Evolutionary conservation across 2,113 vertebrate species (phyloP).

Genomic region (Tupaia chinensis): DNA sequence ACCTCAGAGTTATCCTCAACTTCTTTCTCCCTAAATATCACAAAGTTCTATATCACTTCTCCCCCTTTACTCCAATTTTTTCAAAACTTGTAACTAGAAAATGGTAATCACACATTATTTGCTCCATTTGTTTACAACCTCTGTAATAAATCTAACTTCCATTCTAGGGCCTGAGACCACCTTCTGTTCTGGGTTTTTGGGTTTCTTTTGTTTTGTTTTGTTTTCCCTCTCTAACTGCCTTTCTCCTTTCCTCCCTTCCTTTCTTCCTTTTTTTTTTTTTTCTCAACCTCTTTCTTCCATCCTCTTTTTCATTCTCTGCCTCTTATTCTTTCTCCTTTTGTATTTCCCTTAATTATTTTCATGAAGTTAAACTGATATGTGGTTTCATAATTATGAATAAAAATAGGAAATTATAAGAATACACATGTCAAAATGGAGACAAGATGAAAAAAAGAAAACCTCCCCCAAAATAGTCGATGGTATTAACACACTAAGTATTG

Average conservation of each 20-base stretch:
- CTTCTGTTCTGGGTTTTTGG: no score
- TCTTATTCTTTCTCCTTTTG: neutral
- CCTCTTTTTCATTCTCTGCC: neutral
- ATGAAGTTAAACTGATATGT: neutral
- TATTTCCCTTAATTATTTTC: neutral
- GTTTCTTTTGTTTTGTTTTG: neutral
- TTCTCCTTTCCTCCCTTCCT: neutral
- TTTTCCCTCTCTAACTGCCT: no score
- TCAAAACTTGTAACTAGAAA: neutral
- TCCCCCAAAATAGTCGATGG: neutral
- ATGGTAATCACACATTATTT: neutral
- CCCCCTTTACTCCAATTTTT: neutral
- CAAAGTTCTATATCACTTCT: neutral
- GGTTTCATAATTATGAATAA: neutral
- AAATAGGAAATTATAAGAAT: neutral
- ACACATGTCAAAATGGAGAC: neutral
- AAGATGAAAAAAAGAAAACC: neutral
- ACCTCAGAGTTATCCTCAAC: neutral
- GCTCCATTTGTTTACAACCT: neutral
- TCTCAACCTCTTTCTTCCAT: no score
- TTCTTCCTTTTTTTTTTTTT: no score
- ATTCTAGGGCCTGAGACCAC: neutral
- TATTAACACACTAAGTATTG: neutral
- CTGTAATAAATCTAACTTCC: neutral
- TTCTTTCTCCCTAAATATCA: neutral